Conservation (phyloP, 2,113 vertebrate genomes). For the Perognathus longimembris region DNA sequence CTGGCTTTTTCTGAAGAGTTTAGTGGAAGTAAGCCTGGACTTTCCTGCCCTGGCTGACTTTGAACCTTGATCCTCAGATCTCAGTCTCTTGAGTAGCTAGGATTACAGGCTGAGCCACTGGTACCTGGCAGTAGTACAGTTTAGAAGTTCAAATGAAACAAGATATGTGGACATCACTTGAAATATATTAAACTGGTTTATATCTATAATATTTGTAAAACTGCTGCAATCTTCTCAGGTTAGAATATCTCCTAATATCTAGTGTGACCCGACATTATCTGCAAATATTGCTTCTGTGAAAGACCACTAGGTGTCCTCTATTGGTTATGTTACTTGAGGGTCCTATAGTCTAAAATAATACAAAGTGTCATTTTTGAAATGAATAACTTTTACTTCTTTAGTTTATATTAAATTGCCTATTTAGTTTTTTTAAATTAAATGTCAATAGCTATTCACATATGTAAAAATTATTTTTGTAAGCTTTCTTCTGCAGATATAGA, state of each 20-base stretch:
- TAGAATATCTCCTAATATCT: background rate
- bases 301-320: constrained; percentile 84
- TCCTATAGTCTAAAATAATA: background rate
- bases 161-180: background rate
- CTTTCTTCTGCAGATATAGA: background rate
- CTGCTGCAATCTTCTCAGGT: background rate
- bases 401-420: background rate
- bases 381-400: background rate
- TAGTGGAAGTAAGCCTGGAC: no score
- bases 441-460: background rate
- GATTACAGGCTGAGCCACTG: no score
- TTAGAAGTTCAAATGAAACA: background rate
- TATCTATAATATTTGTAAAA: background rate
- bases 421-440: constrained; percentile 16
- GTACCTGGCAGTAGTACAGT: no score
- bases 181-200: background rate
- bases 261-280: background rate
- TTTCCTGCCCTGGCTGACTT: no score
- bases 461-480: background rate
- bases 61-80: no score
- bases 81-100: no score
- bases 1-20: no score
- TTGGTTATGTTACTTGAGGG: constrained; percentile 27
- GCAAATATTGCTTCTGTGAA: constrained; percentile 1
- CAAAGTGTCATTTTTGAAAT: background rate